A percentile compares a stretch with the other conserved stretches of the same genome.
phyloP scores from a whole-genome alignment of 2,888 invertebrate genomes.

The Leptura quadrifasciata region DNA sequence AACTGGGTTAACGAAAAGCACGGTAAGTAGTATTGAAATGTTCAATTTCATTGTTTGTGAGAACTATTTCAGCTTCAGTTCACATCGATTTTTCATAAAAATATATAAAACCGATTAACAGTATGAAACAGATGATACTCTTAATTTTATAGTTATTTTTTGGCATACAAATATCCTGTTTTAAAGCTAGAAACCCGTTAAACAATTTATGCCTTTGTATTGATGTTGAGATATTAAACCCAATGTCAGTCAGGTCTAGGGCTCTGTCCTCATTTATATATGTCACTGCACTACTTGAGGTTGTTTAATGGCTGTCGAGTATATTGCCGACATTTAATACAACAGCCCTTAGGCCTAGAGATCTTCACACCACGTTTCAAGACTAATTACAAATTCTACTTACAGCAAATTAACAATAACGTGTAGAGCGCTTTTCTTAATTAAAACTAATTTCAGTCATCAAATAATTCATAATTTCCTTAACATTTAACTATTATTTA shows the following conservation, averaged over 20 bases:
- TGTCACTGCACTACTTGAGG: conserved; percentile 41
- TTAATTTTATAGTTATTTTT: too few relatives aligned
- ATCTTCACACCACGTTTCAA: conserved; percentile 22
- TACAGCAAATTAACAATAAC: conserved; percentile 15
- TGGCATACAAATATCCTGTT: not conserved
- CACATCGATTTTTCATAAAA: too few relatives aligned
- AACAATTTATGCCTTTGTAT: conserved; percentile 26
- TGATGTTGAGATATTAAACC: conserved; percentile 40
- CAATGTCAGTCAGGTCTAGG: conserved; percentile 38
- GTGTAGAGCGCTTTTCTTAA: conserved; percentile 10
- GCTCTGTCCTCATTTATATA: conserved; percentile 42
- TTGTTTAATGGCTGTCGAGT: conserved; percentile 41
- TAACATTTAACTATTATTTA: not conserved
- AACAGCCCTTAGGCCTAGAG: conserved; percentile 26
- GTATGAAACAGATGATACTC: too few relatives aligned
- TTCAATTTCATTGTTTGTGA: too few relatives aligned
- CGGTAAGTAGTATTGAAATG: too few relatives aligned
- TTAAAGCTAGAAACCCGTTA: not conserved
- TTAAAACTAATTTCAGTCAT: conserved; percentile 8
- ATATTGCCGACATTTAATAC: conserved; percentile 43
- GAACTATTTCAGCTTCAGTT: too few relatives aligned
- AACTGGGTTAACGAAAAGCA: too few relatives aligned
- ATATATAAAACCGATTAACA: too few relatives aligned
- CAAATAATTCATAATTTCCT: conserved; percentile 5
- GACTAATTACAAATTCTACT: conserved; percentile 27